A percentile compares a stretch with the other conserved stretches of the same genome.
These are phyloP conservation scores for Pegoplata infirma DNA, from an alignment of 2,888 invertebrate genomes.

Conservation along the genomic window DNA sequence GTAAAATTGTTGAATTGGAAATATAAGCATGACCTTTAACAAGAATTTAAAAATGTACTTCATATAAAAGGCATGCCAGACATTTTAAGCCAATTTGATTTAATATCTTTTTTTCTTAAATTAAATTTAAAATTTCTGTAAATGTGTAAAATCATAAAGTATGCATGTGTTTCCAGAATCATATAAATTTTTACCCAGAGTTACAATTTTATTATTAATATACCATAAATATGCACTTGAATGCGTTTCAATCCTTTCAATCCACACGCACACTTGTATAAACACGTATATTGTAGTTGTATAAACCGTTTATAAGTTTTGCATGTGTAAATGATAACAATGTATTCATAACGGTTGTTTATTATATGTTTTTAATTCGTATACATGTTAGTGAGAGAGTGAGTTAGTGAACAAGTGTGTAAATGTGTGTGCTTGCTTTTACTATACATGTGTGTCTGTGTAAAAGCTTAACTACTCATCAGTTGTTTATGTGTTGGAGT, in stretches of 20 bases:
- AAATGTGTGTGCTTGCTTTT: too few species aligned
- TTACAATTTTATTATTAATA: slow-evolving; percentile 27
- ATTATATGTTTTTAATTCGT: background rate
- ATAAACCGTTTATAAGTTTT: background rate
- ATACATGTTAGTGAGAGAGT: background rate
- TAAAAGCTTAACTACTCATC: slow-evolving; percentile 54
- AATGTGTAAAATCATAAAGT: too few species aligned
- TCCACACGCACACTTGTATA: background rate
- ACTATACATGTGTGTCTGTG: slow-evolving; percentile 31
- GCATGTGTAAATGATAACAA: slow-evolving; percentile 8
- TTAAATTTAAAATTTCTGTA: too few species aligned
- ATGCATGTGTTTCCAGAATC: too few species aligned
- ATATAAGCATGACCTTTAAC: too few species aligned
- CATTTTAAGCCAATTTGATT: too few species aligned
- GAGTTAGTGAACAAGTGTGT: background rate
- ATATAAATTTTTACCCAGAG: background rate
- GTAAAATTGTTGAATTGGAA: too few species aligned
- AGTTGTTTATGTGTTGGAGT: slow-evolving; percentile 20
- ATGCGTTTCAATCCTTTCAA: slow-evolving; percentile 13
- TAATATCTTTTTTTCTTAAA: too few species aligned
- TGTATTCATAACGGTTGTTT: slow-evolving; percentile 17
- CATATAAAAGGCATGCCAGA: too few species aligned
- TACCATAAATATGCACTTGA: slow-evolving; percentile 44
- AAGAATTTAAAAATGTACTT: too few species aligned
- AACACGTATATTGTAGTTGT: background rate